These are phyloP conservation scores for Pristis pectinata DNA, from an alignment of 2,797 vertebrate genomes.

Conservation along the genomic window DNA sequence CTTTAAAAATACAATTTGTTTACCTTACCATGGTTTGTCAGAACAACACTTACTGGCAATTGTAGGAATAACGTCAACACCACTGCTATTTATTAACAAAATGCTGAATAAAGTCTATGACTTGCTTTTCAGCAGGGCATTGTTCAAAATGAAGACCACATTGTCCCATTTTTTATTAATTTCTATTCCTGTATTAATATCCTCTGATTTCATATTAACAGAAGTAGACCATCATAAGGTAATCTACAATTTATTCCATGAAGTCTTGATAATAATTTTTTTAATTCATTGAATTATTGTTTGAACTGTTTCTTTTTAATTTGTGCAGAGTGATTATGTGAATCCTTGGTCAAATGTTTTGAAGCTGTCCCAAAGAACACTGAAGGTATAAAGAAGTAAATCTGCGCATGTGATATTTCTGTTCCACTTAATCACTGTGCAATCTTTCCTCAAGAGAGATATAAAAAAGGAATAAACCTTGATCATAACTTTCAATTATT, in stretches of 20 bases:
- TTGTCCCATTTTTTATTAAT: conserved; percentile 43
- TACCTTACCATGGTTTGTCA: not conserved
- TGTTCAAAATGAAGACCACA: not conserved
- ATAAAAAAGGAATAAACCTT: not conserved
- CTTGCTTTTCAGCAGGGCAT: not conserved
- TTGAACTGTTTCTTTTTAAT: not conserved
- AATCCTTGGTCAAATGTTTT: not conserved
- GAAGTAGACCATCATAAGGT: conserved; percentile 53
- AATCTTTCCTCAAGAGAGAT: not conserved
- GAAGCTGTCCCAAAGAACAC: not conserved
- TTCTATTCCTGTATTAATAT: conserved; percentile 46
- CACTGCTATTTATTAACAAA: conserved; percentile 21
- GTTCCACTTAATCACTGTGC: not conserved
- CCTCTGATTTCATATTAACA: conserved; percentile 46
- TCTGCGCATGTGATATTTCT: not conserved
- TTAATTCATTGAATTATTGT: not conserved
- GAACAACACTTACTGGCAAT: not conserved
- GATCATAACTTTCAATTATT: not conserved
- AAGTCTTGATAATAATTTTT: not conserved
- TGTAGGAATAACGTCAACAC: too few relatives aligned
- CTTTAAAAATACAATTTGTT: not conserved
- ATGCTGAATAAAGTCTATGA: not conserved
- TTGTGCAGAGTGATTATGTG: not conserved
- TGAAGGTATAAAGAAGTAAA: not conserved
- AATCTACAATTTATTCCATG: conserved; percentile 36